phyloP scores from a whole-genome alignment of 2,113 vertebrate species.

The Xyliphius kryptos region DNA sequence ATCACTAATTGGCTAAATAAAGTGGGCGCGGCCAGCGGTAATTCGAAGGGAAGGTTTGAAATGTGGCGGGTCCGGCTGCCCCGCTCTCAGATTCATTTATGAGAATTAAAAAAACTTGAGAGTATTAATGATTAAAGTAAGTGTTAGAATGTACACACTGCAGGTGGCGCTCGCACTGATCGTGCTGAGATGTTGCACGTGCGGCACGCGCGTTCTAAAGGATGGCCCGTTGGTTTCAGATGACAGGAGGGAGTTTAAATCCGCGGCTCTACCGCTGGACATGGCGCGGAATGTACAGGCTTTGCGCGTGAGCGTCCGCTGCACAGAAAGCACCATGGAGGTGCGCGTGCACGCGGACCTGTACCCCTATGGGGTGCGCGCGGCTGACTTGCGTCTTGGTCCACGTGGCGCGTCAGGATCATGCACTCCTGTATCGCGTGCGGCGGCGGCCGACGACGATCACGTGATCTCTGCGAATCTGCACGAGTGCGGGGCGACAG shows the following conservation, averaged over 20 bases:
- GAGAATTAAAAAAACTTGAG: not conserved
- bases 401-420: not conserved
- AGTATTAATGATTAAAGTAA: not conserved
- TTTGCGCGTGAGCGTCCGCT: conserved; percentile 3
- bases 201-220: not conserved
- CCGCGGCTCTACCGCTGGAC: not conserved
- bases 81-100: not conserved
- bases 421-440: conserved; percentile 7
- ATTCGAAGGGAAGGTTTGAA: not conserved
- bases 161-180: not conserved
- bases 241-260: not conserved
- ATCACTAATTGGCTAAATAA: not conserved
- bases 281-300: not conserved
- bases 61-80: not conserved
- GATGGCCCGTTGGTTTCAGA: not conserved
- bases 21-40: not conserved
- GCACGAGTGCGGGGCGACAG: conserved; percentile 17
- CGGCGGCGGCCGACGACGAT: not conserved
- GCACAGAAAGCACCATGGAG: conserved; percentile 25
- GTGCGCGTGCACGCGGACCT: conserved; percentile 15
- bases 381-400: conserved; percentile 21
- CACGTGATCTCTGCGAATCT: conserved; percentile 17
- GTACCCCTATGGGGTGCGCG: conserved; percentile 5
- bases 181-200: not conserved
- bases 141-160: not conserved